phyloP scores from a whole-genome alignment of 1,140 invertebrate genomes.

The Lepidotrigona ventralis region DNA sequence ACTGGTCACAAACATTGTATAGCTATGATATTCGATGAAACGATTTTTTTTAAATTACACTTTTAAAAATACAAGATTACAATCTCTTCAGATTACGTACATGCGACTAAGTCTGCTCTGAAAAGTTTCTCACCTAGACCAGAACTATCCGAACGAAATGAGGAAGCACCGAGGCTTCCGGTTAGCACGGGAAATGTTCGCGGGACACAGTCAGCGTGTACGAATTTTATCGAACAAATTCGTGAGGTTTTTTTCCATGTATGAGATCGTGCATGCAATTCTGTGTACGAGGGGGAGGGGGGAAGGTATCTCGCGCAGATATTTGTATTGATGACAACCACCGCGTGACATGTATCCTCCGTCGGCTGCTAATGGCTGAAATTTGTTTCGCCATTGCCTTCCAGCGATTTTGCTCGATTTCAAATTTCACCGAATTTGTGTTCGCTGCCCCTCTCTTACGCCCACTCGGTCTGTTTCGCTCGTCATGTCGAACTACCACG shows the following conservation, averaged over 20 bases:
- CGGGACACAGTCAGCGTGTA: not conserved
- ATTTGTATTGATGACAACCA: conserved; percentile 65
- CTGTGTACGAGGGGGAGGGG: conserved; percentile 26
- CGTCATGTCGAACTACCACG: not conserved
- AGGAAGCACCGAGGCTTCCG: not conserved
- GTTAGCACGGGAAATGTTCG: not conserved
- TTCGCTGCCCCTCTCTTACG: no score
- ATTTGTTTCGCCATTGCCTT: conserved; percentile 63
- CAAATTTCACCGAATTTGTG: conserved; percentile 50
- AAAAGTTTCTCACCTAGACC: no score
- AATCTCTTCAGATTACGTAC: no score
- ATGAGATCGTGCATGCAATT: not conserved
- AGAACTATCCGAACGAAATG: no score
- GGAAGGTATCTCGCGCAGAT: conserved; percentile 55
- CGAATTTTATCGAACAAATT: conserved; percentile 40
- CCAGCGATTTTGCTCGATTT: conserved; percentile 58
- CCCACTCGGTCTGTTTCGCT: no score
- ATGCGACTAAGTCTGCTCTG: no score
- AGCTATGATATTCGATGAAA: no score
- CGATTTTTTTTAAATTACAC: no score
- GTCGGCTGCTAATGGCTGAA: conserved; percentile 60
- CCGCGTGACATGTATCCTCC: conserved; percentile 54
- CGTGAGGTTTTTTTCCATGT: conserved; percentile 32
- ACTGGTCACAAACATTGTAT: no score
- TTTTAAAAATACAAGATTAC: no score